These are phyloP conservation scores for Amphiprion ocellaris DNA, from an alignment of 2,113 vertebrate genomes.

Conservation along the genomic window DNA sequence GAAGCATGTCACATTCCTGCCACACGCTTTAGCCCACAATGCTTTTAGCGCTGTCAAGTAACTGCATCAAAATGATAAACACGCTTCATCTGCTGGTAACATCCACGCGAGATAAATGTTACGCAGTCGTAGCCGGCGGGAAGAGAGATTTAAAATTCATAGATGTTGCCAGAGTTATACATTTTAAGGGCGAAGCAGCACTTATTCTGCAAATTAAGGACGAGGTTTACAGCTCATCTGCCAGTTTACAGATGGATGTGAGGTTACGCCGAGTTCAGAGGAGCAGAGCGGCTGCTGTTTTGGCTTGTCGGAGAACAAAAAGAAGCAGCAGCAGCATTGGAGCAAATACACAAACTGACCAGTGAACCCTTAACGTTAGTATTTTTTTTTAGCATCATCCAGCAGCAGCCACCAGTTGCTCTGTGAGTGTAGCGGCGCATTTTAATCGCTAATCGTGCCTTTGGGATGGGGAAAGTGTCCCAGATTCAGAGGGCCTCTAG, in stretches of 20 bases:
- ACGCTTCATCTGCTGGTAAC: conserved; percentile 52
- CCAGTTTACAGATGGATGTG: not conserved
- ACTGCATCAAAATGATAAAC: conserved; percentile 67
- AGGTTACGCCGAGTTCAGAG: conserved; percentile 34
- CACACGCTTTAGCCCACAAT: conserved; percentile 41
- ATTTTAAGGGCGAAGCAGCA: conserved; percentile 35
- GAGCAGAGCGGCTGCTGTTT: not conserved
- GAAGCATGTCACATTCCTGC: conserved; percentile 48
- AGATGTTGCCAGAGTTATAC: conserved; percentile 19
- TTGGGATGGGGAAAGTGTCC: conserved; percentile 55
- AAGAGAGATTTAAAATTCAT: conserved; percentile 35
- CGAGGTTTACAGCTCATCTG: conserved; percentile 33
- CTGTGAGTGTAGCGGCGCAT: conserved; percentile 15
- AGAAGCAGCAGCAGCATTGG: not conserved
- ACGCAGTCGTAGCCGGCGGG: conserved; percentile 23
- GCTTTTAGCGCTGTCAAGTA: conserved; percentile 31
- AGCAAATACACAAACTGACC: not conserved
- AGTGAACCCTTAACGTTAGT: conserved; percentile 6
- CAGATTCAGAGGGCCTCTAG: conserved; percentile 64
- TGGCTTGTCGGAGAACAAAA: conserved; percentile 7
- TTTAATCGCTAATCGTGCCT: conserved; percentile 64
- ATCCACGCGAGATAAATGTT: conserved; percentile 49
- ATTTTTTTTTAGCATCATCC: conserved; percentile 25
- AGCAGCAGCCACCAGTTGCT: conserved; percentile 53
- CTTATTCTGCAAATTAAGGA: conserved; percentile 40